Conservation (phyloP, 2,113 vertebrate species). For the Amblyopsis rosae region DNA sequence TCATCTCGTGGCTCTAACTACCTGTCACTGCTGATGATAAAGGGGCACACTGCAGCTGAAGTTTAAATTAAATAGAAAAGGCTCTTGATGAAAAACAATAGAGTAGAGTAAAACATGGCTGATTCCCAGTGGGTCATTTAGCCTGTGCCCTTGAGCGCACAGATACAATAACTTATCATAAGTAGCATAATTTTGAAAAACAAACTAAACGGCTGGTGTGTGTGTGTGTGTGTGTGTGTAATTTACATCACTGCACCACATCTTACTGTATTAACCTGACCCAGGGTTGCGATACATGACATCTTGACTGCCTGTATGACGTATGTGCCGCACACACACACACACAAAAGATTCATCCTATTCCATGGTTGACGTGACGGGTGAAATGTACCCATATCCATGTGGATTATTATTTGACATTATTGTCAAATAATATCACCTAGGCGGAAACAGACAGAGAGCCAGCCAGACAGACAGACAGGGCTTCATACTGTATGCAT, state of each 20-base stretch:
- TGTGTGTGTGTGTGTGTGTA: constrained; percentile 4
- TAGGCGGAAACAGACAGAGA: too few relatives aligned
- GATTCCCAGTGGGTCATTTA: constrained; percentile 58
- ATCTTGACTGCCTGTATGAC: constrained; percentile 39
- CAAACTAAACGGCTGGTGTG: constrained; percentile 1
- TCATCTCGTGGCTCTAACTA: constrained; percentile 50
- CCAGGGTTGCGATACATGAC: constrained; percentile 48
- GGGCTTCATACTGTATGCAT: too few relatives aligned
- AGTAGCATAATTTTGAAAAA: constrained; percentile 26
- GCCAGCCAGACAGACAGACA: too few relatives aligned
- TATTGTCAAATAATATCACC: too few relatives aligned
- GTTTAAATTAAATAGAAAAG: constrained; percentile 60
- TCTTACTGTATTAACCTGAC: constrained; percentile 58
- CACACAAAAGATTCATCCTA: not conserved
- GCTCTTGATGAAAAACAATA: constrained; percentile 57
- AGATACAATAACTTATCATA: constrained; percentile 59
- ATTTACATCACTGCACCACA: constrained; percentile 34
- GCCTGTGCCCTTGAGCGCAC: constrained; percentile 61
- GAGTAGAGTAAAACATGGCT: constrained; percentile 36
- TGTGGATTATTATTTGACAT: too few relatives aligned
- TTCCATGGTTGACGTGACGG: constrained; percentile 19
- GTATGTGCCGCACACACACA: not conserved
- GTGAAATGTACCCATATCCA: constrained; percentile 5
- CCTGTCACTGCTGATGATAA: constrained; percentile 54
- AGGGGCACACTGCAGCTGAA: constrained; percentile 42